Evolutionary conservation across 35 echinoderm and acorn worm genomes (phyloP).

Genomic region (Strongylocentrotus purpuratus): DNA sequence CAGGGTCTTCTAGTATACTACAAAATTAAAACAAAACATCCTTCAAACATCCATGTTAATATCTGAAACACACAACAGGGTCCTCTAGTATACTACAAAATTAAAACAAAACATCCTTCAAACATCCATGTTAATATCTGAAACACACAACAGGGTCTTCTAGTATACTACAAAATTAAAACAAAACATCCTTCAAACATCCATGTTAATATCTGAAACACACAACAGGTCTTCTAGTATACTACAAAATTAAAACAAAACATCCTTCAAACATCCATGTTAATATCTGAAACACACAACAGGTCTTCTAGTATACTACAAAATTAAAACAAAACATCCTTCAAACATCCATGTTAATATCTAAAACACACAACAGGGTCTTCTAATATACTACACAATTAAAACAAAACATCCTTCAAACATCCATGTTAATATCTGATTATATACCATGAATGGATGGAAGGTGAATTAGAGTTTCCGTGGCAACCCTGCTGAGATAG

Average conservation of each 20-base stretch:
- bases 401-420: neutral
- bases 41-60: neutral
- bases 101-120: neutral
- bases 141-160: too few relatives aligned
- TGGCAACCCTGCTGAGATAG: neutral
- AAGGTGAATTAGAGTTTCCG: neutral
- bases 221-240: too few relatives aligned
- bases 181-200: neutral
- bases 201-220: neutral
- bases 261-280: neutral
- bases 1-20: too few relatives aligned
- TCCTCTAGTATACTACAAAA: too few relatives aligned
- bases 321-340: neutral
- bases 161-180: too few relatives aligned
- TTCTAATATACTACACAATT: too few relatives aligned
- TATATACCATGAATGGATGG: neutral
- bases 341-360: neutral
- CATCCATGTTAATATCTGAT: neutral
- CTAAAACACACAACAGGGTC: too few relatives aligned
- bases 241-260: too few relatives aligned
- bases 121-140: neutral
- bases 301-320: too few relatives aligned
- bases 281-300: neutral
- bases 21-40: too few relatives aligned
- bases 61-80: too few relatives aligned